phyloP scores from a whole-genome alignment of 2,113 vertebrate species.

The Nipponia nippon region DNA sequence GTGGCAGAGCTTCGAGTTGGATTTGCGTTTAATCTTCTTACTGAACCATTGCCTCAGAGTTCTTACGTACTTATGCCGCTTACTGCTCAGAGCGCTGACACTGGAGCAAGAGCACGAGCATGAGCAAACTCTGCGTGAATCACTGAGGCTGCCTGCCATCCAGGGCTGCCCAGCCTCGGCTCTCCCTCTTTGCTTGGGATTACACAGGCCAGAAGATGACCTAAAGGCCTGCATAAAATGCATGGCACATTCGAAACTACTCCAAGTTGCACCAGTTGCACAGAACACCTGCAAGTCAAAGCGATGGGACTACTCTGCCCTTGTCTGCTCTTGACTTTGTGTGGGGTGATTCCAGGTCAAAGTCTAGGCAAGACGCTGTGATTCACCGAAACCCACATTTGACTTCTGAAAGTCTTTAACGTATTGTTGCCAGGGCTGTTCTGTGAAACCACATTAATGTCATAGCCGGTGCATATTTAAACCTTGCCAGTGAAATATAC shows the following conservation, averaged over 20 bases:
- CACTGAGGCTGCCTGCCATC: background rate
- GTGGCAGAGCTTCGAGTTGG: background rate
- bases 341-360: background rate
- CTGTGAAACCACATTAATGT: fast-evolving
- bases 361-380: background rate
- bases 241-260: fast-evolving
- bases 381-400: background rate
- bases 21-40: background rate
- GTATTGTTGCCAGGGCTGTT: background rate
- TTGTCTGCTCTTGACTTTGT: background rate
- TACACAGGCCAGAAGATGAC: background rate
- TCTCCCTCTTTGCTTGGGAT: background rate
- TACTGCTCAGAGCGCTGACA: background rate
- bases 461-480: background rate
- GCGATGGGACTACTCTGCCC: background rate
- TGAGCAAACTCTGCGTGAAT: fast-evolving
- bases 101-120: background rate
- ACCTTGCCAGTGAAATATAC: background rate
- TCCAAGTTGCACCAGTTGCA: background rate
- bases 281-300: background rate
- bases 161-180: background rate
- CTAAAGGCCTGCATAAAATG: background rate
- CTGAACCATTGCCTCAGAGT: background rate
- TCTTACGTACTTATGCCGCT: fast-evolving
- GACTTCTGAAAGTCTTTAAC: background rate